phyloP scores from a whole-genome alignment of 1,140 invertebrate genomes.

The Cyclargus thomasi region DNA sequence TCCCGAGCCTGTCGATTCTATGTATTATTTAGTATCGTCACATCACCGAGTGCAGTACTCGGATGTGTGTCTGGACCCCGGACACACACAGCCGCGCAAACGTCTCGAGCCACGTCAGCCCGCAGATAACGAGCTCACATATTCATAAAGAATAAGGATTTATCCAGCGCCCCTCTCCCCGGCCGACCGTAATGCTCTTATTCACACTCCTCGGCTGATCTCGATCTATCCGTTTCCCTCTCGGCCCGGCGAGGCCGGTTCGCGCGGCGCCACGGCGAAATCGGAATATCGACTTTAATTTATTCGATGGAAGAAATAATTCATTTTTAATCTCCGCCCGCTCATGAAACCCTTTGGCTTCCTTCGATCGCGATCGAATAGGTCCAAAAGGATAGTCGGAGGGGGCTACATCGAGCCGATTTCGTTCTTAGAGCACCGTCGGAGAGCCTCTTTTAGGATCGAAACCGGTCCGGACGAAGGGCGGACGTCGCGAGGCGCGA shows the following conservation, averaged over 20 bases:
- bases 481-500: constrained; percentile 54
- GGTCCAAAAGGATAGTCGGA: constrained; percentile 64
- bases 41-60: constrained; percentile 37
- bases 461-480: constrained; percentile 41
- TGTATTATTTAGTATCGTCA: constrained; percentile 71
- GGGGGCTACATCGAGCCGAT: constrained; percentile 53
- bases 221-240: constrained; percentile 69
- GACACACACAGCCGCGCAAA: constrained; percentile 47
- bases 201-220: constrained; percentile 66
- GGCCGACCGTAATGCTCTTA: constrained; percentile 63
- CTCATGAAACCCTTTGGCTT: constrained; percentile 68
- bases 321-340: constrained; percentile 56
- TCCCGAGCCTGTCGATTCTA: constrained; percentile 67
- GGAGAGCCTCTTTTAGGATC: constrained; percentile 55
- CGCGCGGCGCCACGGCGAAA: constrained; percentile 44
- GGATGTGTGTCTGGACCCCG: constrained; percentile 33
- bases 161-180: constrained; percentile 52
- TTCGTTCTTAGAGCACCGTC: constrained; percentile 66
- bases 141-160: constrained; percentile 75
- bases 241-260: constrained; percentile 53
- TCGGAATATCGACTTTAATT: constrained; percentile 74
- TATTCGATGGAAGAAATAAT: constrained; percentile 71
- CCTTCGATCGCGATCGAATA: constrained; percentile 44
- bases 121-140: constrained; percentile 72
- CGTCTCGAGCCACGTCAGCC: constrained; percentile 61